phyloP scores from a whole-genome alignment of 2,888 invertebrate species.

The Drosophila peninsularis region DNA sequence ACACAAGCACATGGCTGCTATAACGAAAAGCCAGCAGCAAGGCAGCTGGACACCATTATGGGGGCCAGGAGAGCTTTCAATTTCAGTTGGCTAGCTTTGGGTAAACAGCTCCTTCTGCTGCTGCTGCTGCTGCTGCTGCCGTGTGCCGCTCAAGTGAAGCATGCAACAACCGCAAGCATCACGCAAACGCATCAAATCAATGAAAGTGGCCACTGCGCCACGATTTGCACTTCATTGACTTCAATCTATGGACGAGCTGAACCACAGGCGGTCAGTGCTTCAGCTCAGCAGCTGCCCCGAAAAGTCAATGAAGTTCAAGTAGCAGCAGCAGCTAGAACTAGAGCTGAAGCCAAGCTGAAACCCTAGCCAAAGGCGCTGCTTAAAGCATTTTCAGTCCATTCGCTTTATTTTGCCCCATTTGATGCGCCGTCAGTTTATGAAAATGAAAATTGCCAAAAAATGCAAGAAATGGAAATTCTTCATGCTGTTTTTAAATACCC shows the following conservation, averaged over 20 bases:
- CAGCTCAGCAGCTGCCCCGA: slow-evolving; percentile 19
- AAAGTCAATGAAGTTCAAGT: slow-evolving; percentile 47
- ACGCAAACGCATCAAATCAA: slow-evolving; percentile 80
- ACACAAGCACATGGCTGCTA: slow-evolving; percentile 27
- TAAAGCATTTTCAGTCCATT: slow-evolving; percentile 60
- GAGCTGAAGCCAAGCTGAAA: slow-evolving; percentile 9
- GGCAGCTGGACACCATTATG: slow-evolving; percentile 67
- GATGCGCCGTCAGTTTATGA: slow-evolving; percentile 56
- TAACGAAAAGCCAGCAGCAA: slow-evolving; percentile 47
- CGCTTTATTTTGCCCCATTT: slow-evolving; percentile 54
- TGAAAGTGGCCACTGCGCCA: slow-evolving; percentile 69
- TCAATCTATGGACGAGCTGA: slow-evolving; percentile 31
- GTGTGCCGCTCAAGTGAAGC: slow-evolving; percentile 66
- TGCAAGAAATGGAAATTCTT: slow-evolving; percentile 42
- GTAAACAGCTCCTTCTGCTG: slow-evolving; percentile 62
- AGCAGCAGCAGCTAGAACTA: slow-evolving; percentile 15
- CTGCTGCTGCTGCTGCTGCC: slow-evolving; percentile 18
- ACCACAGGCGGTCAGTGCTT: slow-evolving; percentile 16
- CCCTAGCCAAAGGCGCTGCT: slow-evolving; percentile 47
- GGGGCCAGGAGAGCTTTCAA: slow-evolving; percentile 69
- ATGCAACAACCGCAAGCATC: slow-evolving; percentile 71
- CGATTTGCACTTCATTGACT: slow-evolving; percentile 77
- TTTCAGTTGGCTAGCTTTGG: slow-evolving; percentile 71
- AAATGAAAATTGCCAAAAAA: slow-evolving; percentile 70
- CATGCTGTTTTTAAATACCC: slow-evolving; percentile 15